Evolutionary conservation across 2,888 invertebrate genomes (phyloP), one percentile per base, ranked within the genome.

Genomic region (Cerastoderma edule): DNA sequence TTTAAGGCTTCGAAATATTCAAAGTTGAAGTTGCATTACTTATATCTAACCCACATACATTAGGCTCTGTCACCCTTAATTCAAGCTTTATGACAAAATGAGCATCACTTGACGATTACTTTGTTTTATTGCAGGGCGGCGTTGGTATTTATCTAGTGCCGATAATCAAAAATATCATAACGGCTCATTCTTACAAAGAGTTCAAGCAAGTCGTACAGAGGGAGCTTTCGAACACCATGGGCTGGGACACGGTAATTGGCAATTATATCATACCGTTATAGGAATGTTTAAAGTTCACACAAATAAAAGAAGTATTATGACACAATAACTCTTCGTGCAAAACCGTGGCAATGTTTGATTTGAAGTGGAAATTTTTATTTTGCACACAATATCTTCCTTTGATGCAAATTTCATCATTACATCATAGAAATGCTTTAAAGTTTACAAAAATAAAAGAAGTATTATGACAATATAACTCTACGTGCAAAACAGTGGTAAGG

Each of bases 231-330:
- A 57, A 73, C 32, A 81, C 78, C 2, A 64, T 71, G 22, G 81
- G 81, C 10, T 81, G 81, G 81, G 81, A 81, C 57, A 75, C 75
- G 73, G 79, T 79, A 60, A 13, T 33, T 8, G 8, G 39, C 16
- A 39, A 39, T 10, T 8, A 39, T 16, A 16, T 8, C 39, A 39
- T n/a, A n/a, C n/a, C n/a, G n/a, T 10, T 57, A 8, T 22, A 16
- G 13, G n/a, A 22, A n/a, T n/a, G 53, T n/a, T 8, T 24, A 39
- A 39, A 39, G 8, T 39, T 39, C 39, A 39, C 10, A 13, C 10
- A 13, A 39, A 39, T 10, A 39, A 13, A 39, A 39, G 39, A 39
- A 39, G 39, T 10, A 39, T 10, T 10, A 13, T 8, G 39, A 8
- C 8, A 54, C 19, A 22, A 22, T 22, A 1, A 22, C 54, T 1